phyloP scores from a whole-genome alignment of 2,113 vertebrate species.

The Seriola rivoliana region DNA sequence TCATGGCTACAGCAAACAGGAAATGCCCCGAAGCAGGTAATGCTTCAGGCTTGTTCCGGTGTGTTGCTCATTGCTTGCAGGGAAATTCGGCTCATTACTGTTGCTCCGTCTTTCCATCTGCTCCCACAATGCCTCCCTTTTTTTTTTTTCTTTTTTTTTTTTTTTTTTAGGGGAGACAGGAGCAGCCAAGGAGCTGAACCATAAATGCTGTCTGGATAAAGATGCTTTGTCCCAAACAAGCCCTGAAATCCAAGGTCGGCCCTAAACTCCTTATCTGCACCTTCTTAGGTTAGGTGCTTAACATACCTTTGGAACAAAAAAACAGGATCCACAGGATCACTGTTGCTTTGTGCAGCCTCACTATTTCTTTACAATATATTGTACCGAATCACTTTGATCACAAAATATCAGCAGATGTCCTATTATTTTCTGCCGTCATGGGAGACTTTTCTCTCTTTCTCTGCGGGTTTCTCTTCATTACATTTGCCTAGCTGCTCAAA shows the following conservation, averaged over 20 bases:
- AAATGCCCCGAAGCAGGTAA: conserved; percentile 81
- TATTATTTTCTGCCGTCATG: conserved; percentile 52
- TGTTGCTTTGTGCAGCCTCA: conserved; percentile 35
- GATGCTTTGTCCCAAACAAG: conserved; percentile 73
- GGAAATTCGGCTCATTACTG: conserved; percentile 60
- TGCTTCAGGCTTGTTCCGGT: conserved; percentile 62
- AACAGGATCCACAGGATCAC: conserved; percentile 16
- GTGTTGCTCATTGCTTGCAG: conserved; percentile 38
- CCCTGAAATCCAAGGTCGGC: conserved; percentile 43
- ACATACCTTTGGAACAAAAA: conserved; percentile 34
- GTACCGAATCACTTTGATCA: conserved; percentile 53
- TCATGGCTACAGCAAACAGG: conserved; percentile 81
- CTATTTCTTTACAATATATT: conserved; percentile 1
- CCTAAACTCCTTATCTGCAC: conserved; percentile 47
- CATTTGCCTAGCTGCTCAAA: conserved; percentile 48
- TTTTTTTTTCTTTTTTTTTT: no score
- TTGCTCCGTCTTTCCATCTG: conserved; percentile 69
- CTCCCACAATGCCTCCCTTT: conserved; percentile 57
- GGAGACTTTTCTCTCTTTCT: conserved; percentile 56
- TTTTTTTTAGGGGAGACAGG: conserved; percentile 34
- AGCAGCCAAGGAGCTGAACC: conserved; percentile 45
- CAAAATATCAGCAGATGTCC: conserved; percentile 63
- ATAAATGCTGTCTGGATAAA: conserved; percentile 58
- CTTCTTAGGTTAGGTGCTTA: conserved; percentile 38
- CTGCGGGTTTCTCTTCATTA: conserved; percentile 61